phyloP scores from a whole-genome alignment of 1,140 invertebrate species.

The Apis dorsata region DNA sequence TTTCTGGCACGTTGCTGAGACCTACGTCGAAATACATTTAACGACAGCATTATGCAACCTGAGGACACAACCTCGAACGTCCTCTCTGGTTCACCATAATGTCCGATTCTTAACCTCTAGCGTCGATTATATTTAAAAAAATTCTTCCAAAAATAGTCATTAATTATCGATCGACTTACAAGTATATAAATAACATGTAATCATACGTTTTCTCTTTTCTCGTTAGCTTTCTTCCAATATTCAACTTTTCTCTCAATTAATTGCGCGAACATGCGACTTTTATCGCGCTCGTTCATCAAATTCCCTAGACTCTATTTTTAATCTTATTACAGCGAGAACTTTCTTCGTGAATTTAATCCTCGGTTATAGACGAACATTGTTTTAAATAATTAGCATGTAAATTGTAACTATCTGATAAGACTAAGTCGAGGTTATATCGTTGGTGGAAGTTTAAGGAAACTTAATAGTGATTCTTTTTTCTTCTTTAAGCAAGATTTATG shows the following conservation, averaged over 20 bases:
- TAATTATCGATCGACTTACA: too few species aligned
- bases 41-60: constrained; percentile 47
- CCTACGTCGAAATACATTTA: constrained; percentile 68
- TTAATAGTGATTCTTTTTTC: too few species aligned
- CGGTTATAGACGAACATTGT: not conserved
- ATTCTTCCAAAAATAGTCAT: too few species aligned
- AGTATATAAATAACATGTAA: not conserved
- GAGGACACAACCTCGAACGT: constrained; percentile 30
- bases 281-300: constrained; percentile 18
- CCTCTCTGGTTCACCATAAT: not conserved
- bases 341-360: constrained; percentile 19
- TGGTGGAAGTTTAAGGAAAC: not conserved
- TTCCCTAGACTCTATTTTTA: not conserved
- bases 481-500: not conserved
- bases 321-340: not conserved
- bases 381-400: not conserved
- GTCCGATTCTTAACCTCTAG: not conserved
- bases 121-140: too few species aligned
- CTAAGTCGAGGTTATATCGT: too few species aligned
- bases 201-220: constrained; percentile 17
- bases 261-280: constrained; percentile 11
- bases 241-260: constrained; percentile 42
- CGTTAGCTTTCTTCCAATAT: constrained; percentile 27
- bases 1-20: constrained; percentile 78
- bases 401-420: not conserved